Evolutionary conservation across 2,113 vertebrate genomes (phyloP), one percentile per base, ranked within the genome.

Genomic region (Ibidorhyncha struthersii): DNA sequence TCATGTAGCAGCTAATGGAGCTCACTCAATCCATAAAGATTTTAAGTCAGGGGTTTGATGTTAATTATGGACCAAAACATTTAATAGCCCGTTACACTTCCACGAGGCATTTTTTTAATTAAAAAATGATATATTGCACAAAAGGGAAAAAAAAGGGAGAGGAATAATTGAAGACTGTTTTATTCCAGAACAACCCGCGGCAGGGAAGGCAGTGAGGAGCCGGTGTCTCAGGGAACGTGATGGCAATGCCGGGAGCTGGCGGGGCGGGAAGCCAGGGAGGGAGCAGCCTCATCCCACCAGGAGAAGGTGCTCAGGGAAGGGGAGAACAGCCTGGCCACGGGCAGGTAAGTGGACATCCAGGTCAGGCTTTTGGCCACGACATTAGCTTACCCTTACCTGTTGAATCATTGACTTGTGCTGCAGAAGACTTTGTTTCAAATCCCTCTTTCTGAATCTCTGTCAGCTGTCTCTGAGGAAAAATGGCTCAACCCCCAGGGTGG

Each of bases 21-120:
- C 55, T 58, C 82, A 40, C 82, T 78, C 96, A 80, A 69, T 80
- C 72, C 80, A 18, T 82, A 86, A 74, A 96, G 93, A 96, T 96
- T 95, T 67, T 78, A 86, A 93, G 96, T 97, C 95, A 95, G 80
- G 91, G 94, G 89, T 93, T 97, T 82, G 91, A 96, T 98, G 97
- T 98, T 98, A 98, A 98, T 98, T 98, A 98, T 96, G 96, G 97
- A 93, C 96, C 96, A 97, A 93, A 97, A 98, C 96, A 96, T 96
- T 97, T 97, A 98, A 97, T 66, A 95, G 97, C 96, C 97, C 8
- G 58, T 90, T 96, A 91, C 63, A 93, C 92, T 97, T 98, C 98
- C 97, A 96, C 49, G 1, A 96, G 98, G 98, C 97, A 86, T 96
- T 97, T 98, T 97, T 97, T 98, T 94, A 98, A 98, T 98, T 98